These are phyloP conservation scores for Mesitornis unicolor DNA, from an alignment of 2,113 vertebrate genomes.

Conservation along the genomic window DNA sequence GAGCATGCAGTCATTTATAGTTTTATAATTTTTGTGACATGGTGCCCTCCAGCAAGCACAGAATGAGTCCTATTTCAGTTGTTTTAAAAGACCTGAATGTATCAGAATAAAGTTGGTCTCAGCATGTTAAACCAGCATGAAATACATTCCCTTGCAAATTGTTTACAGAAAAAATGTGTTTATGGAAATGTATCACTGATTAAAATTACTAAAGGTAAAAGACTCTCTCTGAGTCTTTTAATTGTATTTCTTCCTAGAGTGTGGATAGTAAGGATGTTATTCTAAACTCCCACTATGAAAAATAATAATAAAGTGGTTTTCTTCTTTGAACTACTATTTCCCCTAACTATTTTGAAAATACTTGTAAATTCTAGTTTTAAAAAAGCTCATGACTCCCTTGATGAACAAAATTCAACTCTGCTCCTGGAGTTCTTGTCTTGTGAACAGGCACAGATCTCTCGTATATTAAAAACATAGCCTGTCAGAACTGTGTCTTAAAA, in stretches of 20 bases:
- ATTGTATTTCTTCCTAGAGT: conserved; percentile 70
- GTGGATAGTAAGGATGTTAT: conserved; percentile 18
- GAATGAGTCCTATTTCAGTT: conserved; percentile 66
- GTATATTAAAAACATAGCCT: not conserved
- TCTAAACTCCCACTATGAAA: conserved; percentile 39
- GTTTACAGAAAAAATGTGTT: conserved; percentile 70
- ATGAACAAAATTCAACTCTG: not conserved
- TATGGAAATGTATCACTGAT: conserved; percentile 69
- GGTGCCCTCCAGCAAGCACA: conserved; percentile 57
- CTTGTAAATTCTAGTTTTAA: not conserved
- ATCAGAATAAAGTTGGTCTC: conserved; percentile 66
- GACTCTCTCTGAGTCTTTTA: conserved; percentile 65
- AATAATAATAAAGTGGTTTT: conserved; percentile 3
- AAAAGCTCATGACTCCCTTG: not conserved
- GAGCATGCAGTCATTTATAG: conserved; percentile 56
- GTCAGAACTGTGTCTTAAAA: not conserved
- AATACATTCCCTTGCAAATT: conserved; percentile 73
- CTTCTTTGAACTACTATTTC: not conserved
- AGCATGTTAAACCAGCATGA: conserved; percentile 71
- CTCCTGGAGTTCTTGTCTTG: not conserved
- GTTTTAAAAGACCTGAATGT: conserved; percentile 68
- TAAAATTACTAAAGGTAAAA: conserved; percentile 74
- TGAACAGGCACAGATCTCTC: not conserved
- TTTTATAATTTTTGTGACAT: conserved; percentile 67
- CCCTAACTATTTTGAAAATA: not conserved